Evolutionary conservation across 2,113 vertebrate genomes (phyloP), one percentile per base, ranked within the genome.

Genomic region (Datnioides undecimradiatus): DNA sequence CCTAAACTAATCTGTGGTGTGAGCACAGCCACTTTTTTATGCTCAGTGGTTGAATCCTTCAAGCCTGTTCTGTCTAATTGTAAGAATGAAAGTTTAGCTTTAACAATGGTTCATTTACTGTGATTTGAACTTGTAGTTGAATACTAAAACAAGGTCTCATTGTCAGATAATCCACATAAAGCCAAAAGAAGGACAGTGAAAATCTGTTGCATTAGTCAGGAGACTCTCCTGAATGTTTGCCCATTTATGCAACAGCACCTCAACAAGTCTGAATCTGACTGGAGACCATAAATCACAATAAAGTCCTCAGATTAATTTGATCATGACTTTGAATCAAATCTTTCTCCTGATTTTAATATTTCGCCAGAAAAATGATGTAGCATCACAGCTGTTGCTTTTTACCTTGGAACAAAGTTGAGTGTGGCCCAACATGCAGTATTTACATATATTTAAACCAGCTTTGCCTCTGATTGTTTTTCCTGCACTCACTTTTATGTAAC

Each of bases 1-100:
- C 16, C 8, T 19, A 14, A 74, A 69, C 58, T 51, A 88, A 82
- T 85, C 84, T 77, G 41, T n/a, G 29, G 40, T 8, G 29, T 34
- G 73, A 67, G 57, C 12, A 0, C 13, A 27, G 29, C 51, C 72
- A 63, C n/a, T 4, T 45, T 60, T 69, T 45, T 5, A 23, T 48
- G 55, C 48, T 17, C 45, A 34, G 64, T 21, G 12, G 38, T 59
- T 60, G 58, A 51, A 58, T 41, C 54, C 57, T 73, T 40, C 25
- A 17, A 62, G 33, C 45, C 23, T 17, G 43, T 31, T 58, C 19
- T 23, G 29, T 60, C 3, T 5, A 1, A 13, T 31, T 69, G 0
- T 21, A 21, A 0, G 1, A 14, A 51, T 29, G 21, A 41, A 51
- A 40, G 21, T 10, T 38, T 65, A 29, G 38, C 40, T 43, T 19